Conservation (phyloP, 2,797 vertebrate species). For the Poeciliopsis paucimaculata region DNA sequence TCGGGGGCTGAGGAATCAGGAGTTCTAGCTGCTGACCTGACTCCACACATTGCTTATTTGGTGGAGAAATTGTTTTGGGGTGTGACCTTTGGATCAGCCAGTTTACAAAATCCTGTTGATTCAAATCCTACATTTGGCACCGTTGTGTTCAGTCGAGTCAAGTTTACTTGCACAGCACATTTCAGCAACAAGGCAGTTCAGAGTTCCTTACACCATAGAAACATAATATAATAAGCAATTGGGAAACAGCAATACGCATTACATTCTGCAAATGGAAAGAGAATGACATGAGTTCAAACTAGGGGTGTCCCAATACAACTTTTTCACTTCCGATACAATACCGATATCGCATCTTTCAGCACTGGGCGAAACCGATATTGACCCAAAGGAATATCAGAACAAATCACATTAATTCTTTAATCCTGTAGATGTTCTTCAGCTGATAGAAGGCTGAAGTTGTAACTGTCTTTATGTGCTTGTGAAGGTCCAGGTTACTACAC, state of each 20-base stretch:
- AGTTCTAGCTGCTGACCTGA: constrained; percentile 71
- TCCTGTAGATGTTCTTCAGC: background rate
- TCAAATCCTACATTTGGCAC: background rate
- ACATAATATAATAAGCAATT: background rate
- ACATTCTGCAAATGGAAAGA: background rate
- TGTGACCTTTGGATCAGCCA: constrained; percentile 12
- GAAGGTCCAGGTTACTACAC: background rate
- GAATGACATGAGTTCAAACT: too few relatives aligned
- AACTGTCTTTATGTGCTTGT: background rate
- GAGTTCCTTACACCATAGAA: background rate
- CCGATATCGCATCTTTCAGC: too few relatives aligned
- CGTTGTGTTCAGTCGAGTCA: background rate
- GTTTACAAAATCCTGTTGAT: background rate
- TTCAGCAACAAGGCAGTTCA: background rate
- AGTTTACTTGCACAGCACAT: background rate
- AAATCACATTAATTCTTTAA: background rate
- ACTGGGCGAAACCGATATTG: too few relatives aligned
- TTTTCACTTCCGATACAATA: too few relatives aligned
- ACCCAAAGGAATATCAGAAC: too few relatives aligned
- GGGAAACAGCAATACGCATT: background rate
- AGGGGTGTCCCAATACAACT: too few relatives aligned
- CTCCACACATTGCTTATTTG: constrained; percentile 52
- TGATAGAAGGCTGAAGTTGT: background rate
- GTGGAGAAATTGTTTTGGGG: constrained; percentile 27
- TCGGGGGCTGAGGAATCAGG: constrained; percentile 74